Base-by-base conservation (phyloP, 2,888 invertebrate species). In the Fragum whitleyi region DNA sequence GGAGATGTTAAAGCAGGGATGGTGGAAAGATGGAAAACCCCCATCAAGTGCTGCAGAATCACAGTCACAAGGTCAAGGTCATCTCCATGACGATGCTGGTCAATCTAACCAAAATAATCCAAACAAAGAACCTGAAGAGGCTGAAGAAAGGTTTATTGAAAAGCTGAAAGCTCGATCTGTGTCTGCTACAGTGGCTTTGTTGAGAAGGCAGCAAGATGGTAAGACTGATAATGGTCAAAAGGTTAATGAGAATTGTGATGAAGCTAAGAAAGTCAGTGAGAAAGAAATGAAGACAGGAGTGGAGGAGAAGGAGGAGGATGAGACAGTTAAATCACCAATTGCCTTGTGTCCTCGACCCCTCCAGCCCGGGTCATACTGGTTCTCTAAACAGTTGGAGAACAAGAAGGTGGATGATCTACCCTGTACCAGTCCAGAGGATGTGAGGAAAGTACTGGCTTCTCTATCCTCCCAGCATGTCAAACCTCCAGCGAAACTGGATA, bases 1-100 rank as follows among this genome's bases (percentile, higher is more conserved):
- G 42, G 81, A 84, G 62, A 61, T 83, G 29, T 36, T 89, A 36
- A 82, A 80, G 47, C 75, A 84, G 19, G 88, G 89, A 16, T 89
- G 89, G 89, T 89, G 90, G 90, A 85, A 84, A 26, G 65, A 65
- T 14, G 65, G 39, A 26, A 47, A 47, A 47, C n/a, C 14, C 2
- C 47, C 47, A 47, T n/a, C 47, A 5, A 47, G 47, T 14, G 23
- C 77, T 80, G 26, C 74, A 77, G 61, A 85, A 85, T 21, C 72
- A 3, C 74, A 81, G 32, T 81, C 84, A 59, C 23, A 28, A 14
- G 62, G 62, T 62, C 62, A 62, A 62, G 42, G 42, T 65, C 14
- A n/a, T 47, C n/a, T n/a, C 2, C 14, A n/a, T n/a, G 14, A 47
- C 2, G 47, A 47, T 14, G n/a, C 3, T 3, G 14, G n/a, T 47